phyloP scores from a whole-genome alignment of 2,113 vertebrate genomes.

The Chionis minor region DNA sequence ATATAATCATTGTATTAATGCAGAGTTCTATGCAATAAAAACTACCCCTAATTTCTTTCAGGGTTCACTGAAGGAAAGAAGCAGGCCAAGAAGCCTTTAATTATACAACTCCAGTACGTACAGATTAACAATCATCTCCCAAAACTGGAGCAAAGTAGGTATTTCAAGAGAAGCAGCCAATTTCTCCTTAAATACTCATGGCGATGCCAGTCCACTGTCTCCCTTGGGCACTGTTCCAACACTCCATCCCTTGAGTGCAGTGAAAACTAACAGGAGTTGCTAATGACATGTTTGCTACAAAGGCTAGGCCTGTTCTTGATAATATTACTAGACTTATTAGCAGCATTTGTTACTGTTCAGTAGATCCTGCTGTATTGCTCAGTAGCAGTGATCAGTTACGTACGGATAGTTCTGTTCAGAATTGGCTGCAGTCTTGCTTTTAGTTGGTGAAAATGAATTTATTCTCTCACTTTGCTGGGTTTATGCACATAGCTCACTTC shows the following conservation, averaged over 20 bases:
- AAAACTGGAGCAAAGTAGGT: neutral
- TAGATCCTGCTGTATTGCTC: neutral
- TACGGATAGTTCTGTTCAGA: neutral
- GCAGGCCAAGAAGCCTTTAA: neutral
- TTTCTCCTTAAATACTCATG: neutral
- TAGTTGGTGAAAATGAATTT: neutral
- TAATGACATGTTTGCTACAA: neutral
- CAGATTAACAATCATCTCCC: neutral
- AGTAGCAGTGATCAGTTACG: neutral
- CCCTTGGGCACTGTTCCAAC: neutral
- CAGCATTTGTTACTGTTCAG: neutral
- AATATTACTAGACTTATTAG: neutral
- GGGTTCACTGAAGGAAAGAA: neutral
- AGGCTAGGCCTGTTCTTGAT: neutral
- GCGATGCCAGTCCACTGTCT: neutral
- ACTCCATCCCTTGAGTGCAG: neutral
- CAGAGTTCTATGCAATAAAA: neutral
- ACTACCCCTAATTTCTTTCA: neutral
- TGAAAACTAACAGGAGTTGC: neutral
- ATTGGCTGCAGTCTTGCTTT: neutral
- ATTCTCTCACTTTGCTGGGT: neutral
- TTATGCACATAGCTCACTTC: neutral
- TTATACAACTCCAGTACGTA: neutral
- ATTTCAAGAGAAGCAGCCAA: neutral
- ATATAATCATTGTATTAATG: neutral